These are phyloP conservation scores for Macaria notata DNA, from an alignment of 2,888 invertebrate genomes.

Conservation along the genomic window DNA sequence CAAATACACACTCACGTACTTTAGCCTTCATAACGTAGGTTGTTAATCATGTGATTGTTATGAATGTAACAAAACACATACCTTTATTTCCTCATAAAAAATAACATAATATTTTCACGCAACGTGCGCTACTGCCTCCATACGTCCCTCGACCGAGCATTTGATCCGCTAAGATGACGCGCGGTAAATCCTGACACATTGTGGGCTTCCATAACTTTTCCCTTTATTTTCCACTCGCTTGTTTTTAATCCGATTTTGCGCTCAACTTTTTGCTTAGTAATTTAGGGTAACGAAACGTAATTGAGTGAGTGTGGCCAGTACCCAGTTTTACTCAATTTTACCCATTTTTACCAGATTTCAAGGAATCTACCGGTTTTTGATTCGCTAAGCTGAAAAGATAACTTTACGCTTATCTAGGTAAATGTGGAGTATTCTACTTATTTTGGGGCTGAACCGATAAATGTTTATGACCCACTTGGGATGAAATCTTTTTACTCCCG, in stretches of 20 bases:
- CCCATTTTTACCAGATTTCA: neutral
- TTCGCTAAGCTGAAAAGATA: conserved; percentile 5
- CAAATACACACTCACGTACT: no score
- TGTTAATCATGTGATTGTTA: no score
- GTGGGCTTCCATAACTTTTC: conserved; percentile 30
- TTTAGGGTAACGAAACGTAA: conserved; percentile 19
- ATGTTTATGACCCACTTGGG: conserved; percentile 7
- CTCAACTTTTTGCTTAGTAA: conserved; percentile 20
- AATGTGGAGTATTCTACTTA: conserved; percentile 8
- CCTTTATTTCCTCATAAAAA: no score
- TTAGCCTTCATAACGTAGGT: no score
- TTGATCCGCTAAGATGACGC: conserved; percentile 36
- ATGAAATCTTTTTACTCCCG: neutral
- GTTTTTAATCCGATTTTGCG: conserved; percentile 30
- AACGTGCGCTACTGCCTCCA: no score
- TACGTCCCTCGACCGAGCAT: neutral
- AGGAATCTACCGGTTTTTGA: conserved; percentile 1
- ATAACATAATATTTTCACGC: no score
- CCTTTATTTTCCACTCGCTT: conserved; percentile 30
- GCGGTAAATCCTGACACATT: conserved; percentile 31
- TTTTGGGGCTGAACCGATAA: conserved; percentile 12
- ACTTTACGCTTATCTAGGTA: conserved; percentile 17
- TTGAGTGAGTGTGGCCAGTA: conserved; percentile 11
- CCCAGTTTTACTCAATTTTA: no score
- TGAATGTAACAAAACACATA: no score